Evolutionary conservation across 2,797 vertebrate genomes (phyloP), one percentile per base, ranked within the genome.

Genomic region (Limosa lapponica): DNA sequence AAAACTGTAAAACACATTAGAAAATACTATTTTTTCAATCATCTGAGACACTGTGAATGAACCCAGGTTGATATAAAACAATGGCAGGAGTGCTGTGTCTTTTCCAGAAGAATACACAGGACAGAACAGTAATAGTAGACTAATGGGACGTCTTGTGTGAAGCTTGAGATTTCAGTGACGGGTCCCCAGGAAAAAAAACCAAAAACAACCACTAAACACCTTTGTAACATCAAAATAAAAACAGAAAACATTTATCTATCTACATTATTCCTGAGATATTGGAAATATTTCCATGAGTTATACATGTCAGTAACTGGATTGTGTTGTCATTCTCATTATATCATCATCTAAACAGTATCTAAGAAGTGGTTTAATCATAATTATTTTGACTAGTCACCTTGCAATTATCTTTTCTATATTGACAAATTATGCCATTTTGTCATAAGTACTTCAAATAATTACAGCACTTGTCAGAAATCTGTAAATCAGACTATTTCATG

Each of bases 301-400:
- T 94, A 87, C 95, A 97, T 94, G 62, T 87, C 87, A 93, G 70
- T 83, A 85, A 73, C 52, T 54, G 81, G 27, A 78, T 41, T 87
- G 77, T 72, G 57, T 95, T 96, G 87, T 93, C 88, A 84, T 89
- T 97, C 44, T 95, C 58, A 28, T 91, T 90, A 79, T 88, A 89
- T 91, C 71, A 30, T 91, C 49, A 82, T 73, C 77, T 75, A 91
- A 97, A 94, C 32, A 86, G 27, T 70, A 74, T 77, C 84, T 90
- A 75, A 78, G 84, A 83, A 95, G 66, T 71, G 66, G 64, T 80
- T 97, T 96, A 94, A 96, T 97, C 78, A 85, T 67, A 94, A 95
- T 97, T 97, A 97, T 97, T 98, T 97, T 97, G 94, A 95, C 92
- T 92, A 90, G 37, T 94, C 54, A 80, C 72, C 87, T 95, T 95